Evolutionary conservation across 2,797 vertebrate genomes (phyloP).

Genomic region (Pangasius sanitwongsei): DNA sequence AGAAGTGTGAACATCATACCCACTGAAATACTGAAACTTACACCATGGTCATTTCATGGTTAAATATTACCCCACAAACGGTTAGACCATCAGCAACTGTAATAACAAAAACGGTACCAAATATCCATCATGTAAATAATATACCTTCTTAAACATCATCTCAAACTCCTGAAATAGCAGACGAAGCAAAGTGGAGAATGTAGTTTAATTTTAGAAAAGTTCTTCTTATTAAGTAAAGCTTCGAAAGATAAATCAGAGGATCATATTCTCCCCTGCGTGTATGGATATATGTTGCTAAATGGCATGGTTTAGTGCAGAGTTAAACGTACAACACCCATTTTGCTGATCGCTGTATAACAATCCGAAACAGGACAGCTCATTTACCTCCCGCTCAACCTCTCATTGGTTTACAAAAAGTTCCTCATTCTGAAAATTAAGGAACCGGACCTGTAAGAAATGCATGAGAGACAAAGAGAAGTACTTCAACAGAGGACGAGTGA

Average conservation of each 20-base stretch:
- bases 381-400: neutral
- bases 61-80: neutral
- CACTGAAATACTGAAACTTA: neutral
- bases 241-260: neutral
- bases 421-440: conserved; percentile 37
- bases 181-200: neutral
- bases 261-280: neutral
- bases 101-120: neutral
- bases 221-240: neutral
- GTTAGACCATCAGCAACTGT: too few species aligned
- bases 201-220: neutral
- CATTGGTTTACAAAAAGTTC: conserved; percentile 17
- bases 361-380: neutral
- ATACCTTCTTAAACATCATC: neutral
- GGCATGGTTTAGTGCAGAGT: neutral
- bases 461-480: conserved; percentile 3
- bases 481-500: neutral
- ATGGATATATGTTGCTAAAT: neutral
- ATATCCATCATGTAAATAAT: neutral
- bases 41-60: too few species aligned
- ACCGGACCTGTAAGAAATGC: neutral
- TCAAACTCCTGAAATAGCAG: neutral
- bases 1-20: too few species aligned
- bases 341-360: neutral
- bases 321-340: neutral